phyloP scores from a whole-genome alignment of 2,888 invertebrate genomes.

The Xanthorhoe designata region DNA sequence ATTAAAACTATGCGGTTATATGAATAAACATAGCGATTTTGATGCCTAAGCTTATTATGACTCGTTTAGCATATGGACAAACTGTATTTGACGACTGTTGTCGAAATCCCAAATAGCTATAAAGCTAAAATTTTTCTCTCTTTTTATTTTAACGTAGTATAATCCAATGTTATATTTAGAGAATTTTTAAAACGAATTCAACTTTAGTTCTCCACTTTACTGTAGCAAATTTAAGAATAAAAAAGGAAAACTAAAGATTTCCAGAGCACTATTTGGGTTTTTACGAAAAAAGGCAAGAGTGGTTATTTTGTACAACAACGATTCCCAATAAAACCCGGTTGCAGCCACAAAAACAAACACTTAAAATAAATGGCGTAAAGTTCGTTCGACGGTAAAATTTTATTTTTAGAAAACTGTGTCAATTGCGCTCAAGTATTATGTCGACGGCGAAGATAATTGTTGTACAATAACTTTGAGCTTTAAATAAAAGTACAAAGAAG shows the following conservation, averaged over 20 bases:
- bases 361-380: constrained; percentile 15
- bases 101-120: no score
- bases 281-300: neutral
- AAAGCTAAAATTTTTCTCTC: no score
- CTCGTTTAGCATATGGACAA: no score
- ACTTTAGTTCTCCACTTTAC: no score
- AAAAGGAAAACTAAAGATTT: neutral
- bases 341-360: constrained; percentile 11
- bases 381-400: constrained; percentile 8
- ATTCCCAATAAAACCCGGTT: constrained; percentile 8
- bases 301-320: neutral
- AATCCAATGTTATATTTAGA: no score
- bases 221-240: neutral
- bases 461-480: neutral
- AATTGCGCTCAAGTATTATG: constrained; percentile 1
- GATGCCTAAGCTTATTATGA: no score
- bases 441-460: neutral
- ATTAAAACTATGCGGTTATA: no score
- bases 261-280: constrained; percentile 1
- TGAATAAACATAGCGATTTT: no score
- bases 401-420: constrained; percentile 17
- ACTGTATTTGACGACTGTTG: no score
- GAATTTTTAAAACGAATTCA: no score
- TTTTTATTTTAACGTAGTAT: no score
- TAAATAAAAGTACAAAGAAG: neutral